These are phyloP conservation scores for Strix uralensis DNA, from an alignment of 2,113 vertebrate genomes.

Conservation along the genomic window DNA sequence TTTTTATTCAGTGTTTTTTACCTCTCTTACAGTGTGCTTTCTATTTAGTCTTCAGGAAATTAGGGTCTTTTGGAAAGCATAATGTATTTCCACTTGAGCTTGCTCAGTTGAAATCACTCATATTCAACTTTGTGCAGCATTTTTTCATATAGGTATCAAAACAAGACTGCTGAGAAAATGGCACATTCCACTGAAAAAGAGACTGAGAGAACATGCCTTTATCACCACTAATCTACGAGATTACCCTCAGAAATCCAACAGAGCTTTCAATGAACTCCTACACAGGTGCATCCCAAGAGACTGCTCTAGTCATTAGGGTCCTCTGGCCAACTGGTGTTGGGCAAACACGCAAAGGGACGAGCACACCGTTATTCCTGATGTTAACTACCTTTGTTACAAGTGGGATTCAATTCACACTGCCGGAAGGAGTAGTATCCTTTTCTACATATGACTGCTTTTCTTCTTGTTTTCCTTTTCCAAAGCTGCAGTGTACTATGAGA, in stretches of 20 bases:
- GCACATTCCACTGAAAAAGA: not conserved
- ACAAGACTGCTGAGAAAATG: not conserved
- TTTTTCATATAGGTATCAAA: not conserved
- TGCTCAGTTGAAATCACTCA: not conserved
- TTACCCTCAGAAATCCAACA: not conserved
- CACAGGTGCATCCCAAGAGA: not conserved
- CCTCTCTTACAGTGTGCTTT: not conserved
- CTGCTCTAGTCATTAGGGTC: not conserved
- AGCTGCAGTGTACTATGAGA: not conserved
- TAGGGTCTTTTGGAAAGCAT: not conserved
- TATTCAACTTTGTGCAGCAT: not conserved
- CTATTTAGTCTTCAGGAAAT: not conserved
- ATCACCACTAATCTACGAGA: not conserved
- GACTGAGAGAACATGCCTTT: not conserved
- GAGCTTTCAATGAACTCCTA: not conserved
- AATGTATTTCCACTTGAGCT: slow-evolving; percentile 1
- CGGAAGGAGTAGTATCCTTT: not conserved
- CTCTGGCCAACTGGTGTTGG: not conserved
- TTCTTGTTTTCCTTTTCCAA: not conserved
- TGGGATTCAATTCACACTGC: not conserved
- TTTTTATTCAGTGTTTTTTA: not conserved
- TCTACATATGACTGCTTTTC: not conserved
- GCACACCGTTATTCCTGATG: not conserved
- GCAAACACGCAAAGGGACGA: not conserved
- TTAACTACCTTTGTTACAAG: slow-evolving; percentile 19